A percentile compares a stretch with the other conserved stretches of the same genome.
Evolutionary conservation across 2,797 vertebrate species (phyloP).

Genomic region (Lerista edwardsae): DNA sequence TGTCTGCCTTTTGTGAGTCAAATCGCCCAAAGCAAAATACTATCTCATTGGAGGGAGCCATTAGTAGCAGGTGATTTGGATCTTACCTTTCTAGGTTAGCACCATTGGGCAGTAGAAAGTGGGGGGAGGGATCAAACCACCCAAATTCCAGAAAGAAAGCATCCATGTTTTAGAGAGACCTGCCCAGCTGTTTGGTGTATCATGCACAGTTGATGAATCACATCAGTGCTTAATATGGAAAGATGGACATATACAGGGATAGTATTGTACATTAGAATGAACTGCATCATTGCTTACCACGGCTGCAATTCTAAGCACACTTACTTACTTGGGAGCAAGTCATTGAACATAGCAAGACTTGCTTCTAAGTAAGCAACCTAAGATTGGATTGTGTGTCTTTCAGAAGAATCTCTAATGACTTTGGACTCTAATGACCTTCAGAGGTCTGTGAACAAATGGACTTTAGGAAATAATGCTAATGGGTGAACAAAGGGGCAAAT

Average conservation of each 20-base stretch:
- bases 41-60: neutral
- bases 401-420: neutral
- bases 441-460: neutral
- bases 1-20: constrained; percentile 45
- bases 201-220: neutral
- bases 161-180: constrained; percentile 23
- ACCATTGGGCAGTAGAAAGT: constrained; percentile 25
- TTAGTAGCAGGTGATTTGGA: constrained; percentile 12
- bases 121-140: constrained; percentile 8
- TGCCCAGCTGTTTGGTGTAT: constrained; percentile 1
- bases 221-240: neutral
- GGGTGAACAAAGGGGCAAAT: constrained; percentile 8
- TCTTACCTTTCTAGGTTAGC: constrained; percentile 32
- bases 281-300: neutral
- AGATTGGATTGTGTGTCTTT: neutral
- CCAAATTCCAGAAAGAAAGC: constrained; percentile 34
- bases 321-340: neutral
- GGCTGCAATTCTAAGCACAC: neutral
- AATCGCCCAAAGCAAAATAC: constrained; percentile 35
- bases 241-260: neutral
- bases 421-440: neutral
- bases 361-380: constrained; percentile 1
- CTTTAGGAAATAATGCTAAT: neutral
- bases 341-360: neutral
- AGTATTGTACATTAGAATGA: neutral